These are phyloP conservation scores for Brachionus koreanus DNA, from an alignment of 1,140 invertebrate genomes.

Conservation along the genomic window DNA sequence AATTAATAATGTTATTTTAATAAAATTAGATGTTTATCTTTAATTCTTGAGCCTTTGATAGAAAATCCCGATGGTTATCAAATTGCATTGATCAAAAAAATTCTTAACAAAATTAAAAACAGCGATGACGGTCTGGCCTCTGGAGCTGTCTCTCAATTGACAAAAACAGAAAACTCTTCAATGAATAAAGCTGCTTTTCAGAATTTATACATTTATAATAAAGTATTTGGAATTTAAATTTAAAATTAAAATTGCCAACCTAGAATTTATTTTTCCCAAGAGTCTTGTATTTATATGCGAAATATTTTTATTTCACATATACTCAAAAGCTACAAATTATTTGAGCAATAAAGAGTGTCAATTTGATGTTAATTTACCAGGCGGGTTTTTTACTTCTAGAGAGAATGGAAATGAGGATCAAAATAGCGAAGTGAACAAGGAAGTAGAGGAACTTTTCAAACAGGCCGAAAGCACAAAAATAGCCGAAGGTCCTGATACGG, in stretches of 20 bases:
- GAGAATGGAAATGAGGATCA: slow-evolving; percentile 10
- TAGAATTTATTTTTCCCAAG: background rate
- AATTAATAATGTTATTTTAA: background rate
- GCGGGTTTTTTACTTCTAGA: background rate
- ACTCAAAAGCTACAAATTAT: slow-evolving; percentile 18
- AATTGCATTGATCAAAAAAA: slow-evolving; percentile 38
- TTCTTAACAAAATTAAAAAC: slow-evolving; percentile 29
- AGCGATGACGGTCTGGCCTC: slow-evolving; percentile 36
- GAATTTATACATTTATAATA: slow-evolving; percentile 37
- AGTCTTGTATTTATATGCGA: slow-evolving; percentile 31
- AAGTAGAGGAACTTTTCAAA: slow-evolving; percentile 34
- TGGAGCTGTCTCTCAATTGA: background rate
- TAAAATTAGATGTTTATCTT: background rate
- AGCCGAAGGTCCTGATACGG: background rate
- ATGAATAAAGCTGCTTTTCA: slow-evolving; percentile 33
- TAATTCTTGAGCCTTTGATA: slow-evolving; percentile 25
- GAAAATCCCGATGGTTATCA: slow-evolving; percentile 32
- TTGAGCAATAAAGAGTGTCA: slow-evolving; percentile 18
- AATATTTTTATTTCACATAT: slow-evolving; percentile 41
- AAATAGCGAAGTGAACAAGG: slow-evolving; percentile 4
- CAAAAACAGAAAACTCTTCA: background rate
- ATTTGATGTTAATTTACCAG: slow-evolving; percentile 39
- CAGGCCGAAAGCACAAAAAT: background rate
- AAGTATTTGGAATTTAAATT: background rate
- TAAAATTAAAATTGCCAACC: background rate